phyloP scores from a whole-genome alignment of 2,113 vertebrate genomes.

The Nestor notabilis region DNA sequence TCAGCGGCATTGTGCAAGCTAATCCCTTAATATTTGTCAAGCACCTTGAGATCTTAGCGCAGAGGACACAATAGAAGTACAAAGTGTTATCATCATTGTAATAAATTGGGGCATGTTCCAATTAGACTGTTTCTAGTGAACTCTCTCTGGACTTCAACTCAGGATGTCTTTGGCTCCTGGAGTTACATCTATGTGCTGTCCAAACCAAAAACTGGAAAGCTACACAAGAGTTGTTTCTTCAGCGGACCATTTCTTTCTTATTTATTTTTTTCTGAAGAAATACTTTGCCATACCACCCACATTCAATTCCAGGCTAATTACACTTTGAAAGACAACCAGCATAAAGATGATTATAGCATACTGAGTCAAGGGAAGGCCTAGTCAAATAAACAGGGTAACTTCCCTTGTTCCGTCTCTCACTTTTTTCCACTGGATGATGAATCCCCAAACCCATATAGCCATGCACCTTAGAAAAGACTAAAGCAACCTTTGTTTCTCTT shows the following conservation, averaged over 20 bases:
- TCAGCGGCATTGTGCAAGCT: background rate
- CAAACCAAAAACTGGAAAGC: slow-evolving; percentile 70
- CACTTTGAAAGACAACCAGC: slow-evolving; percentile 48
- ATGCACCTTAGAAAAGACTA: slow-evolving; percentile 18
- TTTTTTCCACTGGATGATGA: slow-evolving; percentile 36
- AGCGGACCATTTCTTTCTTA: slow-evolving; percentile 56
- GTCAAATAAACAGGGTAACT: slow-evolving; percentile 23
- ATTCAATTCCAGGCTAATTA: slow-evolving; percentile 63
- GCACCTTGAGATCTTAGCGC: background rate
- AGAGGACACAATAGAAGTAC: background rate
- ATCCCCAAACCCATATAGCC: slow-evolving; percentile 7
- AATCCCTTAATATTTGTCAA: background rate
- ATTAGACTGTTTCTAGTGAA: background rate
- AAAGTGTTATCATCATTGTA: background rate
- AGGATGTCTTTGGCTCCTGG: background rate
- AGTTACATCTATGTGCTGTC: background rate
- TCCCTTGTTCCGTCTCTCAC: background rate
- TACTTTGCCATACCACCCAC: slow-evolving; percentile 44
- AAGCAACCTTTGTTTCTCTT: slow-evolving; percentile 76
- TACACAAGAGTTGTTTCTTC: slow-evolving; percentile 46
- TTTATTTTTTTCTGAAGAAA: slow-evolving; percentile 62
- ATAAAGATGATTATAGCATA: slow-evolving; percentile 40
- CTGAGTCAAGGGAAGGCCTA: background rate
- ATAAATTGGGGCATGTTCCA: background rate
- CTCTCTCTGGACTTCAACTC: background rate